These are phyloP conservation scores for Dioctria rufipes DNA, from an alignment of 2,888 invertebrate species.

Conservation along the genomic window DNA sequence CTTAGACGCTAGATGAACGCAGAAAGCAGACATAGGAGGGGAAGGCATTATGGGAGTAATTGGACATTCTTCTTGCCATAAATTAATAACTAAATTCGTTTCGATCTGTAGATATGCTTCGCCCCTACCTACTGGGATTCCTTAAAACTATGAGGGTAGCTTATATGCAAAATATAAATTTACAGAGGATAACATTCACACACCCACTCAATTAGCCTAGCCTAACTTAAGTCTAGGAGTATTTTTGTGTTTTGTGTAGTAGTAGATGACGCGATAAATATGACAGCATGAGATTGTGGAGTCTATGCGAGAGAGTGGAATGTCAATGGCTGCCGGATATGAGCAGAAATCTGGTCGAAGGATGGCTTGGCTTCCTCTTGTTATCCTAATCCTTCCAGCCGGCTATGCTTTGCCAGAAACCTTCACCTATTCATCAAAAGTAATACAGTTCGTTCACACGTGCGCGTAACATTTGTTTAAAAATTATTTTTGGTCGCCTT, in stretches of 20 bases:
- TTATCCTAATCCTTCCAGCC: no score
- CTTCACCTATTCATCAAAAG: neutral
- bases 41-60: neutral
- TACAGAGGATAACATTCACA: slow-evolving; percentile 33
- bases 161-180: slow-evolving; percentile 25
- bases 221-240: slow-evolving; percentile 34
- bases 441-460: neutral
- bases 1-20: slow-evolving; percentile 38
- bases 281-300: slow-evolving; percentile 38
- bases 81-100: neutral
- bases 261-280: slow-evolving; percentile 48
- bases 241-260: slow-evolving; percentile 4
- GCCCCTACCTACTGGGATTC: neutral
- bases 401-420: neutral
- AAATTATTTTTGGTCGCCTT: slow-evolving; percentile 29
- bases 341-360: neutral
- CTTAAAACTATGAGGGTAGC: slow-evolving; percentile 36
- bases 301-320: neutral
- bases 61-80: slow-evolving; percentile 3
- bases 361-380: no score
- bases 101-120: neutral
- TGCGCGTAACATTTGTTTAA: slow-evolving; percentile 25
- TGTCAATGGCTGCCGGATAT: neutral
- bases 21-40: slow-evolving; percentile 13
- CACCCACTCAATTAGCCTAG: slow-evolving; percentile 18